These are phyloP conservation scores for Adelges cooleyi DNA, from an alignment of 1,140 invertebrate species.

Conservation along the genomic window DNA sequence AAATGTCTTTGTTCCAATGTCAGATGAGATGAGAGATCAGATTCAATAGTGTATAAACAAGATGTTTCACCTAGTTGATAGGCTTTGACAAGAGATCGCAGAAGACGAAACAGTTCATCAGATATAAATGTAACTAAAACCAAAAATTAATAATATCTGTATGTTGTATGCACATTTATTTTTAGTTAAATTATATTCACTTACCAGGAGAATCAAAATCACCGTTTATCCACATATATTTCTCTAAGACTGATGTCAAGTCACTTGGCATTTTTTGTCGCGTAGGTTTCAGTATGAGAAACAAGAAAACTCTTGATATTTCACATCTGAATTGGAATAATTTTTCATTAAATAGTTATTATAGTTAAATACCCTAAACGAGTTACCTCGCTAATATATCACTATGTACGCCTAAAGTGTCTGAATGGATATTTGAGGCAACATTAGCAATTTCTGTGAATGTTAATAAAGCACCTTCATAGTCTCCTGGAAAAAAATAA, in stretches of 20 bases:
- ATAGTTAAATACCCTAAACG: background rate
- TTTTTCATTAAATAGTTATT: background rate
- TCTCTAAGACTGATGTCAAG: conserved; percentile 14
- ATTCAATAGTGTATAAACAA: conserved; percentile 17
- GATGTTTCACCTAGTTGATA: conserved; percentile 20
- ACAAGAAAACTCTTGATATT: conserved; percentile 16
- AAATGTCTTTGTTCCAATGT: conserved; percentile 22
- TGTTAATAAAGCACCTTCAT: conserved; percentile 22
- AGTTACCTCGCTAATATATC: conserved; percentile 18
- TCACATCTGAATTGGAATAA: conserved; percentile 1
- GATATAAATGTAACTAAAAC: conserved; percentile 20
- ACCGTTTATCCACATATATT: conserved; percentile 25
- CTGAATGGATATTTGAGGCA: background rate
- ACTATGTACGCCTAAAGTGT: background rate
- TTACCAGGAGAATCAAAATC: conserved; percentile 22
- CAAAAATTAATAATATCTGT: no score
- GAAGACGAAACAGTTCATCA: conserved; percentile 7
- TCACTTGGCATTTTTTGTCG: conserved; percentile 24
- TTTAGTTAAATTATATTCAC: background rate
- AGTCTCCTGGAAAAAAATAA: background rate
- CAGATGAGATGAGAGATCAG: conserved; percentile 12
- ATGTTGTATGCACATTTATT: no score
- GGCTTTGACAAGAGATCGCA: conserved; percentile 3
- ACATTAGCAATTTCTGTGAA: conserved; percentile 19
- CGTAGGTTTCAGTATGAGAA: conserved; percentile 22